These are phyloP conservation scores for Zaprionus lachaisei DNA, from an alignment of 1,140 invertebrate genomes.

Conservation along the genomic window DNA sequence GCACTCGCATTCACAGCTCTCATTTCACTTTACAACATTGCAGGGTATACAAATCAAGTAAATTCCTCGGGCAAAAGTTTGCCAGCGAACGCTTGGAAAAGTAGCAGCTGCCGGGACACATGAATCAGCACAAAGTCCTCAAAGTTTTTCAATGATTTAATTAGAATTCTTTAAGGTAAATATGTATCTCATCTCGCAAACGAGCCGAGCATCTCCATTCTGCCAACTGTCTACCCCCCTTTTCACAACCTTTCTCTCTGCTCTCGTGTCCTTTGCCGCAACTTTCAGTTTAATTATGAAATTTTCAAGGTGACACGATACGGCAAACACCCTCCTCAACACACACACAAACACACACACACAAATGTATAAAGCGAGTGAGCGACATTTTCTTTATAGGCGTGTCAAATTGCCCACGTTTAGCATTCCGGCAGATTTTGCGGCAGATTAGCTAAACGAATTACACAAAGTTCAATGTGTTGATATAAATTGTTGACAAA, in stretches of 20 bases:
- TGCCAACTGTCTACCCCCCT: slow-evolving; percentile 22
- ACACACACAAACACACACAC: background rate
- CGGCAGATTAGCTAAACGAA: slow-evolving; percentile 61
- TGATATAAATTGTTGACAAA: slow-evolving; percentile 39
- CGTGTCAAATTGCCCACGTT: slow-evolving; percentile 35
- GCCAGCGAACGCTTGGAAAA: slow-evolving; percentile 53
- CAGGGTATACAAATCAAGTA: slow-evolving; percentile 45
- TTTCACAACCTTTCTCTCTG: background rate
- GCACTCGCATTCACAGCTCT: background rate
- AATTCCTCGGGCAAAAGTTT: slow-evolving; percentile 45
- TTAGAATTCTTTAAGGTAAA: slow-evolving; percentile 81
- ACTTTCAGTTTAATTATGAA: slow-evolving; percentile 72
- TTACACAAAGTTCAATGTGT: slow-evolving; percentile 53
- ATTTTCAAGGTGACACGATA: slow-evolving; percentile 71
- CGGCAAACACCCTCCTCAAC: background rate
- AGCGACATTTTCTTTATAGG: slow-evolving; percentile 4
- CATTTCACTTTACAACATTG: background rate
- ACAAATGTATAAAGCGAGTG: background rate
- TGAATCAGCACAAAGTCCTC: slow-evolving; percentile 80
- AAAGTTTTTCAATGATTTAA: slow-evolving; percentile 80
- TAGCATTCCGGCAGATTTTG: slow-evolving; percentile 42
- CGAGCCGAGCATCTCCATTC: slow-evolving; percentile 13
- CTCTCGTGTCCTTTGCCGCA: slow-evolving; percentile 15
- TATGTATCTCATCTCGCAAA: slow-evolving; percentile 41
- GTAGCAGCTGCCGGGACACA: slow-evolving; percentile 78